Evolutionary conservation across 2,113 vertebrate species (phyloP).

Genomic region (Potamarius usumacintae): DNA sequence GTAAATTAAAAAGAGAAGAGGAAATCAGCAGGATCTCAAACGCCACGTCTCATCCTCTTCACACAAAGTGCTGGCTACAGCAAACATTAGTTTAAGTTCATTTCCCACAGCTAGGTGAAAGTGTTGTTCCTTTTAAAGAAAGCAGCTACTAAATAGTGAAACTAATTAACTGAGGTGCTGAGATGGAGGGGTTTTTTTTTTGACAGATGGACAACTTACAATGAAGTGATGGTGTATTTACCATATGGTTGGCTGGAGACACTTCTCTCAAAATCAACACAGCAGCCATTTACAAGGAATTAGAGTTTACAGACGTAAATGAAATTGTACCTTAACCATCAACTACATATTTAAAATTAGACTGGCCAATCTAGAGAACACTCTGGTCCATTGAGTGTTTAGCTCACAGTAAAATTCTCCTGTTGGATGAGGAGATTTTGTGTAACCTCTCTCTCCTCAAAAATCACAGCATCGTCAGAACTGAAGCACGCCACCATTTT

Average conservation of each 20-base stretch:
- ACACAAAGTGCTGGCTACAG: neutral
- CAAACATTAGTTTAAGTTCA: neutral
- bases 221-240: neutral
- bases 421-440: neutral
- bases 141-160: neutral
- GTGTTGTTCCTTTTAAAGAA: neutral
- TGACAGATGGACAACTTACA: too few relatives aligned
- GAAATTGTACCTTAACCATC: neutral
- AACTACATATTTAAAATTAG: neutral
- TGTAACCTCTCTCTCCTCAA: neutral
- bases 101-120: too few relatives aligned
- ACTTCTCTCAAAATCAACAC: neutral
- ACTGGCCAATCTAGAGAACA: neutral
- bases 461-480: neutral
- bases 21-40: neutral
- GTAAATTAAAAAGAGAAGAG: conserved; percentile 9
- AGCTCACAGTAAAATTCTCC: neutral
- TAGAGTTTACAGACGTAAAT: neutral
- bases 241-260: neutral
- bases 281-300: neutral
- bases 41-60: neutral
- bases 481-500: neutral
- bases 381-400: too few relatives aligned
- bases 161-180: neutral
- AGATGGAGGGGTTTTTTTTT: neutral